Base-by-base conservation (phyloP, 2,797 vertebrate species). In the Anguilla marmorata region DNA sequence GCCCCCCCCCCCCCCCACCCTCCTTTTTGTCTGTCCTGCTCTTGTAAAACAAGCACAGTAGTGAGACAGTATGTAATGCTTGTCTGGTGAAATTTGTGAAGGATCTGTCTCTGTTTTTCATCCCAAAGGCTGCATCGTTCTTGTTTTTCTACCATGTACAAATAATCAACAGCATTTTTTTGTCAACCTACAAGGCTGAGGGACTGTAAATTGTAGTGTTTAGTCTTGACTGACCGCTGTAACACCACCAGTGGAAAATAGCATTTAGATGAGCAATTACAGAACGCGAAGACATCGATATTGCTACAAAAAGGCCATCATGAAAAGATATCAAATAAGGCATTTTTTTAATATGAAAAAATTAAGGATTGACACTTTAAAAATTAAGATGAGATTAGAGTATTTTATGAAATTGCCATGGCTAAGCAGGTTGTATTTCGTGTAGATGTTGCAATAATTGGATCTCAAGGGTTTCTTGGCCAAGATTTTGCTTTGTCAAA, bases 21-120 rank as follows among this genome's bases (percentile, higher is more conserved):
- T 41, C 37, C 37, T 41, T 89, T 90, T 86, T 88, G 76, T 91
- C 88, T 88, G 87, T 90, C 89, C 89, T 88, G 2, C n/a, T 87
- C 63, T 89, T 54, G 58, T 89, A 90, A 89, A 90, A 37, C 66
- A 79, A 84, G 79, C 54, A 86, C 85, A 89, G 69, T n/a, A 58
- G 16, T 1, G 88, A 79, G 41, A 89, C 63, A 33, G 86, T 89
- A 86, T 80, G 50, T 54, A 85, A 37, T 37, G 19, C 52, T 85
- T 33, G 27, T 41, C 84, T 33, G 54, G 84, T 60, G 33, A 85
- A 60, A 84, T 58, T 12, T 56, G n/a, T 83, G 2, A 74, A 37
- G 74, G 74, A 27, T 50, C 21, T 69, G 3, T 50, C 21, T 48
- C 12, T n/a, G 48, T 54, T 33, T 52, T 84, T 11, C 50, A 0